Evolutionary conservation across 2,888 invertebrate genomes (phyloP), one percentile per base, ranked within the genome.

Genomic region (Athrips mouffetella): DNA sequence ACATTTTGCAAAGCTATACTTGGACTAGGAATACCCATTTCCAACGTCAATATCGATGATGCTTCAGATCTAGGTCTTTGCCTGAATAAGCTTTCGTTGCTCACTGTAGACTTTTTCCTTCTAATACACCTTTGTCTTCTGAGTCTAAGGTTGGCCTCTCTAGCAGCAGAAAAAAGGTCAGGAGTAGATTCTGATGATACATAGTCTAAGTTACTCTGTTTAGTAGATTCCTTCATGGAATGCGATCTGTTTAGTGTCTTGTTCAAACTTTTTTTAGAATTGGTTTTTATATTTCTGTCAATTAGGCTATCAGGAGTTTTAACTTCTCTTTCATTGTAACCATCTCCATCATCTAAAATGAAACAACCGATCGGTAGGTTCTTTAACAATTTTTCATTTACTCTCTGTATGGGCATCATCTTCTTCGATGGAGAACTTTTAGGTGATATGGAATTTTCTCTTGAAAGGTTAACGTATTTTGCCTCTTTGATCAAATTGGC

Each of bases 91-190:
- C 82, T 86, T 44, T 86, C 85, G 23, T 80, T 84, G 48, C 85
- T 86, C 0, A 79, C 74, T 10, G 82, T 84, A 1, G 84, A 86
- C 54, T 89, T 89, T 57, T 90, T 88, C 53, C 90, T 80, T 2
- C 91, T 75, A 11, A 91, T 89, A 59, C 91, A 91, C 57, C 80
- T 88, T 65, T 91, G 91, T 15, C 91, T 76, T 66, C 88, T 90
- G 27, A 91, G 66, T 49, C 81, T 75, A 4, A 80, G 62, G 54
- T 81, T 83, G 4, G 67, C 64, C 53, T 76, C 77, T 47, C 67
- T 66, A 20, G 72, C 62, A 6, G 66, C 65, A 1, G 67, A 58
- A 54, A 73, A 77, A 44, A 88, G 63, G 57, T 87, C 81, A 20
- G 88, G 84, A 6, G 84, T 87, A 1, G 86, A 87, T 60, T 76